Base-by-base conservation (phyloP, 2,888 invertebrate genomes). In the Periphyllus acericola region DNA sequence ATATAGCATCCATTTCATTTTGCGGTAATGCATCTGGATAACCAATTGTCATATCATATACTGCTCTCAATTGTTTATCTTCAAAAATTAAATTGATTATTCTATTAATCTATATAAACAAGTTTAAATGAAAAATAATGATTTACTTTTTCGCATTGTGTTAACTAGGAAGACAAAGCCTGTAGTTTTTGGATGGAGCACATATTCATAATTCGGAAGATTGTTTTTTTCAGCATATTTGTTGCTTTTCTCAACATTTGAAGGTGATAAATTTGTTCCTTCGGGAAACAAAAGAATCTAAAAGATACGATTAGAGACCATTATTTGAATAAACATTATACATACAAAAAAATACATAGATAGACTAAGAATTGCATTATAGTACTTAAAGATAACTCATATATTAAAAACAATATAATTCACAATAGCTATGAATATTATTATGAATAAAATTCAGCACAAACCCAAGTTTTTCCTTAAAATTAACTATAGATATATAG, bases 41-140 rank as follows among this genome's bases (percentile, higher is more conserved):
- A 0, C 94, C 96, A n/a, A 97, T 93, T 0, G 97, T 96, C 89
- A 97, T 93, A 91, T 97, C 97, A 91, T 97, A 96, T n/a, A 97
- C 93, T 0, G 96, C 95, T 89, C 94, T 94, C 83, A 97, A 92
- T 40, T 94, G 94, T 19, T 94, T 92, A 89, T 93, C 94, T 89
- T 89, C 52, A 90, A 90, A 83, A 80, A 81, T 25, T n/a, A n/a
- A 71, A n/a, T 60, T 55, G 32, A 83, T 36, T 46, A 46, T 36
- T 36, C 17, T 21, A 79, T 87, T 4, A 32, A 52, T 79, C 4
- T 74, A 21, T 74, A 21, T 29, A 71, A 71, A n/a, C 17, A 14
- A 17, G 11, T 55, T 60, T 46, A n/a, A 76, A n/a, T n/a, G n/a
- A n/a, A n/a, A n/a, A n/a, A 81, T 34, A 71, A 25, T 34, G 79